Conservation (phyloP, 2,113 vertebrate genomes). For the Seriola aureovittata region DNA sequence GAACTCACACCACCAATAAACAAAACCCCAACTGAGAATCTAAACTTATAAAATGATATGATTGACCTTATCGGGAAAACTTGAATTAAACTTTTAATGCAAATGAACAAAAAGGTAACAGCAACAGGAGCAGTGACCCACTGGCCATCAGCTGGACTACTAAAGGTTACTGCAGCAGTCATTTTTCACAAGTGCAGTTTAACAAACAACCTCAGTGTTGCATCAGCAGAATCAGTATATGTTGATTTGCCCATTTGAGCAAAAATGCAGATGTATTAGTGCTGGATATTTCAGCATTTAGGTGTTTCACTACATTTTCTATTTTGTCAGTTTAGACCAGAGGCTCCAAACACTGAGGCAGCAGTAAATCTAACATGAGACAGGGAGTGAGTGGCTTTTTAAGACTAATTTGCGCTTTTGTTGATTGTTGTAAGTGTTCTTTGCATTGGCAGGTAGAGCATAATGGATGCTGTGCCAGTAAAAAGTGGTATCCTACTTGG, state of each 20-base stretch:
- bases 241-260: background rate
- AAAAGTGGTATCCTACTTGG: background rate
- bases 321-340: background rate
- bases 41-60: background rate
- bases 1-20: background rate
- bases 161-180: background rate
- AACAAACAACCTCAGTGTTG: background rate
- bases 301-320: constrained; percentile 19
- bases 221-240: background rate
- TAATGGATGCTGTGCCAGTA: background rate
- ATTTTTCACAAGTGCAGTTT: background rate
- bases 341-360: background rate
- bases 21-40: background rate
- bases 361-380: background rate
- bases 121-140: background rate
- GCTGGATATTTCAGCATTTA: constrained; percentile 1
- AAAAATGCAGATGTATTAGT: background rate
- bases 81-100: background rate
- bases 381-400: background rate
- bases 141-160: background rate
- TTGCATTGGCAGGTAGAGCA: background rate
- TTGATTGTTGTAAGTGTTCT: background rate
- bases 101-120: background rate
- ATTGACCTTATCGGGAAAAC: background rate
- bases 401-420: background rate